Evolutionary conservation across 2,113 vertebrate genomes (phyloP), one percentile per base, ranked within the genome.

Genomic region (Origma solitaria): DNA sequence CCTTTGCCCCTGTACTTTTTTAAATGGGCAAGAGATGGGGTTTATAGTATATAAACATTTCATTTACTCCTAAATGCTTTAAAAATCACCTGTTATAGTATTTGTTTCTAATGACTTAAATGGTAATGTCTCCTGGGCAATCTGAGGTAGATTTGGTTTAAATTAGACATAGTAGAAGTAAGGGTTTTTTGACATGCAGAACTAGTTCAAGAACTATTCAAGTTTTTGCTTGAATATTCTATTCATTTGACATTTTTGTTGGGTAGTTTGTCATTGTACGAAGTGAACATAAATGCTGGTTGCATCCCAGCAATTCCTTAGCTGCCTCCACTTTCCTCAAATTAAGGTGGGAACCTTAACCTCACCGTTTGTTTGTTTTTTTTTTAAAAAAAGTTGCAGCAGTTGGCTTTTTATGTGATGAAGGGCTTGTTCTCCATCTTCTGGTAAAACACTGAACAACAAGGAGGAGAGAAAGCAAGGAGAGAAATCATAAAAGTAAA

Each of bases 351-450:
- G 22, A 91, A n/a, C 57, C 15, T 49, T 60, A 79, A 65, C 51
- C 27, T 60, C 58, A 37, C 25, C 61, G 47, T 38, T 37, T n/a
- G n/a, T n/a, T n/a, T n/a, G n/a, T n/a, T n/a, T n/a, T n/a, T n/a
- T 56, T 3, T 6, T 4, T 11, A 64, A 66, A 20, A 49, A 23
- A 17, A 23, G 8, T 64, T 81, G 24, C 7, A 56, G 13, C 53
- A 47, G 21, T 86, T 90, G 28, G 9, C 7, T 77, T 95, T 88
- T 88, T 65, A 15, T 51, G 40, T 68, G 66, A 25, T 76, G 19
- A 82, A 79, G 77, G 44, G 15, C 69, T 91, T 91, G 77, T 91
- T 96, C 90, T 87, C 92, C 77, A 72, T 96, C 76, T 88, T 84
- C 89, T 83, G 89, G 72, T 92, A 83, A 70, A 94, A 83, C 3